Base-by-base conservation (phyloP, 2,113 vertebrate species). In the Panurus biarmicus region DNA sequence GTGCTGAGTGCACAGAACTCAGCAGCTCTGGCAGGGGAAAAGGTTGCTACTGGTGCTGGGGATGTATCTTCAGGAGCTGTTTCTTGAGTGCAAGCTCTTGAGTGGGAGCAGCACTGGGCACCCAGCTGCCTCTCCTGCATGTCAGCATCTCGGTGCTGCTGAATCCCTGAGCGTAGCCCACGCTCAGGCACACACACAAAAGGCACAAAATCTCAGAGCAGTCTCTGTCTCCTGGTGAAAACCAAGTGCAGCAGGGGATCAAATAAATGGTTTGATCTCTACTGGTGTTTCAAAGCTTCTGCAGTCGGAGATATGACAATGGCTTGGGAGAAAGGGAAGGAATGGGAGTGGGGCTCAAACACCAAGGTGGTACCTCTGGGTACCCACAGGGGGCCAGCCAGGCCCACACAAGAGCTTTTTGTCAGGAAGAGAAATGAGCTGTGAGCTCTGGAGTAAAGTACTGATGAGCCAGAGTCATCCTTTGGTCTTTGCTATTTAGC, bases 31-130 rank as follows among this genome's bases (percentile, higher is more conserved):
- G 94, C 45, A 45, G 61, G 72, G 50, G 36, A 90, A 90, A 85
- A 87, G 54, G 47, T 66, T 53, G 56, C 29, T n/a, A 2, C 20
- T 47, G 66, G 72, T 53, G 61, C 83, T 91, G 66, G 73, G 84
- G 57, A 48, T 75, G 12, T 29, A 22, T 78, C 90, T 79, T 61
- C 88, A 73, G 18, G 40, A 90, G 2, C 33, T 6, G 6, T 79
- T 85, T 86, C 73, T 70, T 31, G 64, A 83, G 70, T 65, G 74
- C 50, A 48, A 61, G 71, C 71, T 93, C 71, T 70, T 79, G 93
- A 94, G 94, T 91, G 94, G 95, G 96, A 93, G 90, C 14, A 14
- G 85, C 44, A 11, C 71, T 70, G 94, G 83, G 93, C 89, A 73
- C 87, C 89, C 95, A 95, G 71, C 94, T 95, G 93, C 82, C 93